Base-by-base conservation (phyloP, 2,113 vertebrate species). In the Leptobrachium leishanense region DNA sequence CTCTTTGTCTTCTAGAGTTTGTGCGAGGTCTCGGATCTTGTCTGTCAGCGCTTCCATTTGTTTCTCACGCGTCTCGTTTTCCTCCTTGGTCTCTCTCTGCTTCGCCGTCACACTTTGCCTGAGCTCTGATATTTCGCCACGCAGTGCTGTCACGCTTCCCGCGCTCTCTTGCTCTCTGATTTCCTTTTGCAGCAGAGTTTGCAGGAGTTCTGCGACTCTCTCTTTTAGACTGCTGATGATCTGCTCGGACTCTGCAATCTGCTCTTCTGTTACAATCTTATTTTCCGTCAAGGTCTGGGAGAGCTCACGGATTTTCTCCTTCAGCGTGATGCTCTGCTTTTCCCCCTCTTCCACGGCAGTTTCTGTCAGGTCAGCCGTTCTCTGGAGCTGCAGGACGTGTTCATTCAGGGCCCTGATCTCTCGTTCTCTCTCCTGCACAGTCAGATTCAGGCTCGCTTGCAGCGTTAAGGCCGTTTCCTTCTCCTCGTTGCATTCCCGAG, bases 341-440 rank as follows among this genome's bases (percentile, higher is more conserved):
- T 87, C 82, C 0, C 72, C 63, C 3, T 83, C 72, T 62, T 83
- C 72, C 3, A 87, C 84, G n/a, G 54, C 82, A 77, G 20, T 12
- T 12, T 64, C 43, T 11, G 76, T 69, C 4, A 70, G 4, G 79
- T 84, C 83, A 46, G 72, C 74, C 44, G 84, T 75, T 0, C 44
- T 55, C 62, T 84, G 82, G 44, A 80, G n/a, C 43, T 59, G 43
- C 11, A 7, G 65, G 9, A 79, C 31, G 40, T 80, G 46, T 11
- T 88, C 82, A 43, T 80, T 84, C 55, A 84, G 67, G 0, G 76
- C 50, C 65, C 85, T 76, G 0, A 89, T 81, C 59, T 91, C 88
- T 53, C 55, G 76, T 55, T 91, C 87, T 83, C 67, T 88, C 78
- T 91, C 74, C 0, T 82, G 84, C 0, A 92, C 54, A 9, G 79